Conservation (phyloP, 2,113 vertebrate genomes). For the Brachyhypopomus occidentalis region DNA sequence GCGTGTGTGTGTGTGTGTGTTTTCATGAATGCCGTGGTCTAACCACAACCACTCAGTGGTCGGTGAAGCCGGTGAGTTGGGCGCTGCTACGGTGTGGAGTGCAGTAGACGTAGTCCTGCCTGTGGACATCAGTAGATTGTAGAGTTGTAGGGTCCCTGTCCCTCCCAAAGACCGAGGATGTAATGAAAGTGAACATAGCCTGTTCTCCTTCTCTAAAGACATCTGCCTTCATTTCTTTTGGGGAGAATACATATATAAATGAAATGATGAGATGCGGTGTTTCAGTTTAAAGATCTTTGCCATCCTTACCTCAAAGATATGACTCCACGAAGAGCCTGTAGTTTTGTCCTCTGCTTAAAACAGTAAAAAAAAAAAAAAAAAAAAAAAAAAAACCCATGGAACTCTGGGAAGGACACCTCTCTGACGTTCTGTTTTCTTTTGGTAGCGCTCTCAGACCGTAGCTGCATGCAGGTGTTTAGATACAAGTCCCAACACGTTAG, state of each 20-base stretch:
- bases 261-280: background rate
- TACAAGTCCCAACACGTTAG: constrained; percentile 25
- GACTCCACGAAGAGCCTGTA: background rate
- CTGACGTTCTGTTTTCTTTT: background rate
- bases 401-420: constrained; percentile 48
- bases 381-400: constrained; percentile 11
- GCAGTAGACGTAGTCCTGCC: constrained; percentile 42
- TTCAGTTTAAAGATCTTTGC: background rate
- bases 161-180: background rate
- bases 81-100: constrained; percentile 27
- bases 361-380: background rate
- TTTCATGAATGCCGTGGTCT: constrained; percentile 57
- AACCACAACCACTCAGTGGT: constrained; percentile 88
- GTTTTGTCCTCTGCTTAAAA: background rate
- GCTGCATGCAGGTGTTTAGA: constrained; percentile 17
- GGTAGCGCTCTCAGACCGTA: background rate
- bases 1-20: constrained; percentile 74
- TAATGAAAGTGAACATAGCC: background rate
- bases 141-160: background rate
- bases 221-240: constrained; percentile 27
- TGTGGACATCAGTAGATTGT: background rate
- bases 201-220: background rate
- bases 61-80: constrained; percentile 90
- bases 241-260: background rate
- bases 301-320: background rate